Evolutionary conservation across 1,140 invertebrate species (phyloP).

Genomic region (Aphidius ervi): DNA sequence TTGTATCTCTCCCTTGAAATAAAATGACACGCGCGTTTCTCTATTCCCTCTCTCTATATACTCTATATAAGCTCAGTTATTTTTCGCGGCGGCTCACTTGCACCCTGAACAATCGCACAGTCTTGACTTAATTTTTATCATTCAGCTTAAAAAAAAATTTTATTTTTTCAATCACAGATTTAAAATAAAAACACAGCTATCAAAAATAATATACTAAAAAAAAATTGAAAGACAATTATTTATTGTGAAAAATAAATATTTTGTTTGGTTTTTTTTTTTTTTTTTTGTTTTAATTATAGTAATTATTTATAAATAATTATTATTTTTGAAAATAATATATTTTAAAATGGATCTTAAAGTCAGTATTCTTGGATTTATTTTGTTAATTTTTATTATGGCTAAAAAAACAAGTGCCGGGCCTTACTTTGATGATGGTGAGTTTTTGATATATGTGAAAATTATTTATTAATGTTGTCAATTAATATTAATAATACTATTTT

Average conservation of each 20-base stretch:
- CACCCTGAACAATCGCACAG: conserved; percentile 25
- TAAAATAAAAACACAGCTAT: no score
- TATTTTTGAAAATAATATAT: no score
- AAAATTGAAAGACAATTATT: not conserved
- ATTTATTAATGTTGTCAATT: no score
- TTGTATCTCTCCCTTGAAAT: conserved; percentile 30
- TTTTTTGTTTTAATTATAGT: no score
- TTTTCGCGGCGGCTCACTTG: conserved; percentile 34
- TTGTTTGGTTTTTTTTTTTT: no score
- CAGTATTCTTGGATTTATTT: conserved; percentile 25
- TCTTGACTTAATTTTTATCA: conserved; percentile 2
- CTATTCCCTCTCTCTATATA: not conserved
- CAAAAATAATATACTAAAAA: no score
- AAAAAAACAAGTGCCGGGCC: conserved; percentile 23
- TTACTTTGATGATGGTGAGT: conserved; percentile 29
- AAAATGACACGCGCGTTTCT: no score
- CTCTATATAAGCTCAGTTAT: conserved; percentile 41
- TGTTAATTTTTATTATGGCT: conserved; percentile 22
- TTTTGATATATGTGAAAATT: not conserved
- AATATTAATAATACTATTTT: no score
- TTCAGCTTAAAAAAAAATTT: not conserved
- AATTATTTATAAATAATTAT: no score
- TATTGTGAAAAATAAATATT: not conserved
- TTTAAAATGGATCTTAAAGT: conserved; percentile 25
- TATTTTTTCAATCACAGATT: not conserved